Evolutionary conservation across 2,888 invertebrate species (phyloP).

Genomic region (Leptopilina myrica): DNA sequence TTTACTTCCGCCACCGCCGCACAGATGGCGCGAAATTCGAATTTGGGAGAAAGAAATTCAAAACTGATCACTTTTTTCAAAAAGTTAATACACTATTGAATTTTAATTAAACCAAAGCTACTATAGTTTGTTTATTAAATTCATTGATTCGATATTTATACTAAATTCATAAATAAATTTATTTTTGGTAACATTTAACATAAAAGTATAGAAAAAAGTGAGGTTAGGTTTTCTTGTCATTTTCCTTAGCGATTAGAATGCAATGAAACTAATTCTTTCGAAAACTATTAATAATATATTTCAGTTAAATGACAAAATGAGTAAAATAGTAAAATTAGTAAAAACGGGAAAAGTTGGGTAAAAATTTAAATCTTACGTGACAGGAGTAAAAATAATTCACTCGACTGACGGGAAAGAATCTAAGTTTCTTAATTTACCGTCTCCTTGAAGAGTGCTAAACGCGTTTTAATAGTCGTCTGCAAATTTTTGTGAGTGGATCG

Average conservation of each 20-base stretch:
- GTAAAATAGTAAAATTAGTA: too few relatives aligned
- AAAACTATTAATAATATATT: too few relatives aligned
- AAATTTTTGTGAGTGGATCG: slow-evolving; percentile 18
- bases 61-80: not conserved
- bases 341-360: not conserved
- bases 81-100: not conserved
- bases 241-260: not conserved
- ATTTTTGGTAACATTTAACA: too few relatives aligned
- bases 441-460: not conserved
- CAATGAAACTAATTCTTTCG: too few relatives aligned
- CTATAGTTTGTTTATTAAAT: too few relatives aligned
- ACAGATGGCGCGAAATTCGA: not conserved
- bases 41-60: not conserved
- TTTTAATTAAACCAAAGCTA: not conserved
- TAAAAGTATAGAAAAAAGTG: not conserved
- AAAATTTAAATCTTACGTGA: not conserved
- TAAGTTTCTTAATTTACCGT: not conserved
- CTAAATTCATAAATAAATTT: too few relatives aligned
- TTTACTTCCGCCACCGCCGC: not conserved
- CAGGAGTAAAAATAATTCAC: not conserved
- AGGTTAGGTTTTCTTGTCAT: not conserved
- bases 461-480: not conserved
- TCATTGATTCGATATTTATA: not conserved
- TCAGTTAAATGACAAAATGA: too few relatives aligned
- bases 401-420: not conserved